Evolutionary conservation across 2,113 vertebrate species (phyloP), one percentile per base, ranked within the genome.

Genomic region (Halichoerus grypus): DNA sequence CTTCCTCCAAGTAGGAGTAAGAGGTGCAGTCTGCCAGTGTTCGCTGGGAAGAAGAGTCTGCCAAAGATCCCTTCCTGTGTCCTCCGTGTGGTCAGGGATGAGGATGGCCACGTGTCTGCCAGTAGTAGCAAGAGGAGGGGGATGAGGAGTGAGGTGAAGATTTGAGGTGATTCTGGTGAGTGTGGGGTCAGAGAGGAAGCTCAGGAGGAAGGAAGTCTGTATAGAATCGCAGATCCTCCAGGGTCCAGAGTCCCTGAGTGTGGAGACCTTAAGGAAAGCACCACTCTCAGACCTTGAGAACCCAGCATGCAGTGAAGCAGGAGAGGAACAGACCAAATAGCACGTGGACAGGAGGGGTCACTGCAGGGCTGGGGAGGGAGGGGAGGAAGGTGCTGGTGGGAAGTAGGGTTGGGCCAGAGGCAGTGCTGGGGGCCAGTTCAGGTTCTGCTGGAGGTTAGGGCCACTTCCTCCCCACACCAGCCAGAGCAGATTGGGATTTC

Each of bases 51-150:
- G 72, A 36, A 72, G 49, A 57, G 31, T 19, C 11, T 76, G 28
- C 16, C 46, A 53, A 39, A 57, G 12, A 51, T 26, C 31, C 72
- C 42, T 59, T 63, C 33, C 31, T 9, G n/a, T 28, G 24, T 80
- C 26, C 59, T 82, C 33, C 0, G 15, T 5, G 6, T 51, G 21
- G 5, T 76, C 0, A 4, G 33, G 10, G 13, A 67, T 4, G 2
- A 84, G 63, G 69, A 72, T 11, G 31, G 51, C 81, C 22, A 6
- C 2, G 24, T 57, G 9, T 42, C 67, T 57, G 61, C 36, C 26
- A 15, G 39, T 31, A 76, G 51, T 31, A 76, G 51, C n/a, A 92
- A 53, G 6, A 74, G 11, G 33, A 79, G n/a, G 13, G 3, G 28
- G 4, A 13, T 12, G 2, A 39, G n/a, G 33, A 57, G 55, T 83